phyloP scores from a whole-genome alignment of 2,888 invertebrate genomes.

The Cheilosia soror region DNA sequence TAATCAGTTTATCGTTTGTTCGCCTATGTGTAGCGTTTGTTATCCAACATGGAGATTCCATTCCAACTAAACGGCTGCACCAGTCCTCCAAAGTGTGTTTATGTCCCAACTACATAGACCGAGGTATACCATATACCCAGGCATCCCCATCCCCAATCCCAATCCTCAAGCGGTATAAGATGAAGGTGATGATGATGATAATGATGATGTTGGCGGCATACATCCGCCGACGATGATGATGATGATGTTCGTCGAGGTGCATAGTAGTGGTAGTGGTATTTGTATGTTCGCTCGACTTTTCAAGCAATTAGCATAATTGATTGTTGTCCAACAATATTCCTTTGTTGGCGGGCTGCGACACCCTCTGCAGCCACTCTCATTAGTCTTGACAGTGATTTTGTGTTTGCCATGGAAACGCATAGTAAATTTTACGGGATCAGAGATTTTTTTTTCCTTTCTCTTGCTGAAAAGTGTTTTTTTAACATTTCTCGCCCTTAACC shows the following conservation, averaged over 20 bases:
- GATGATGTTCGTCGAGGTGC: constrained; percentile 18
- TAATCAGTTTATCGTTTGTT: constrained; percentile 72
- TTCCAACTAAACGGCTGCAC: constrained; percentile 29
- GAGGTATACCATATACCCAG: neutral
- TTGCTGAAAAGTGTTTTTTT: constrained; percentile 10
- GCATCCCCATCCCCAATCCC: constrained; percentile 23
- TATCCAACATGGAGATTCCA: constrained; percentile 64
- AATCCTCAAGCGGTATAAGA: constrained; percentile 48
- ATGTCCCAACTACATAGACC: constrained; percentile 25
- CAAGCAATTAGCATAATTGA: constrained; percentile 79
- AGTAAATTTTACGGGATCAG: constrained; percentile 46
- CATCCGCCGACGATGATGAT: constrained; percentile 56
- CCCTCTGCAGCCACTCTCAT: constrained; percentile 73
- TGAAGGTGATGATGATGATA: constrained; percentile 63
- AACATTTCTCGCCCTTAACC: neutral
- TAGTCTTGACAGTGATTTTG: constrained; percentile 78
- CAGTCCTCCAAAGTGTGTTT: constrained; percentile 42
- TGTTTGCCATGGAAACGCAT: constrained; percentile 64
- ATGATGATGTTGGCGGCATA: constrained; percentile 66
- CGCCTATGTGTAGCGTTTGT: constrained; percentile 60
- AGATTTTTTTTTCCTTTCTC: constrained; percentile 9
- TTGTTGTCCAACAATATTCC: constrained; percentile 76
- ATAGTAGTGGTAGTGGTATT: constrained; percentile 29
- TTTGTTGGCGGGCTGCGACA: constrained; percentile 63
- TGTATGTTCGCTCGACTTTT: constrained; percentile 56